These are phyloP conservation scores for Lepidothrix coronata DNA, from an alignment of 2,113 vertebrate species.

Conservation along the genomic window DNA sequence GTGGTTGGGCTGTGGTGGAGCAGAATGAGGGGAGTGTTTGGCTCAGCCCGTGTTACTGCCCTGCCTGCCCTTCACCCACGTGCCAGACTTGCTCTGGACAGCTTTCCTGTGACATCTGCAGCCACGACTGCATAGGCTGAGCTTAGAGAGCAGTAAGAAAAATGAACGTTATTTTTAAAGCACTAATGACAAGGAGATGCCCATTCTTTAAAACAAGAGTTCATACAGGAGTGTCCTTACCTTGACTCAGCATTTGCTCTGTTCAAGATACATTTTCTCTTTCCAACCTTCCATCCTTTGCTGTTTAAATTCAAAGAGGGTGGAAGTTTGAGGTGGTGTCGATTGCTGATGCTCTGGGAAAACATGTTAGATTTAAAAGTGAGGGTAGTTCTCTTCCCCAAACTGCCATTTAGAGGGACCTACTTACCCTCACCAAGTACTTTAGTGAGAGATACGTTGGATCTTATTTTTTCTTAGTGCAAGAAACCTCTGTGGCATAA, in stretches of 20 bases:
- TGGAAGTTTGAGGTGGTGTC: not conserved
- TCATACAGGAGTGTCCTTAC: not conserved
- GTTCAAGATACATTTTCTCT: not conserved
- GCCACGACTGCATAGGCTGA: accelerated
- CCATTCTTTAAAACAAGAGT: not conserved
- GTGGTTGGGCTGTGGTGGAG: not conserved
- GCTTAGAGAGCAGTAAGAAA: not conserved
- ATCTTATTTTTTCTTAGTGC: not conserved
- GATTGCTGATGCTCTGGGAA: not conserved
- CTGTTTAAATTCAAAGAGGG: not conserved
- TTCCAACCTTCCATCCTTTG: not conserved
- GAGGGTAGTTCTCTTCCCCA: not conserved
- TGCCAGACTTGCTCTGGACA: accelerated
- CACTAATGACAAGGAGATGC: not conserved
- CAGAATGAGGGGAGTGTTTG: accelerated
- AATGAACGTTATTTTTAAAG: not conserved
- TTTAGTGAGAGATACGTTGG: not conserved
- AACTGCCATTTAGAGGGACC: not conserved
- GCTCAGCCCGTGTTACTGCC: not conserved
- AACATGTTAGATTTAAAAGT: not conserved
- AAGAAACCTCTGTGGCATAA: not conserved
- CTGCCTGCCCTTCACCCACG: not conserved
- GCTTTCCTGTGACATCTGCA: not conserved
- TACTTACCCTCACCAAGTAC: not conserved
- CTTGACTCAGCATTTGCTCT: not conserved